Conservation (phyloP, 1,140 invertebrate genomes). For the Limonius californicus region DNA sequence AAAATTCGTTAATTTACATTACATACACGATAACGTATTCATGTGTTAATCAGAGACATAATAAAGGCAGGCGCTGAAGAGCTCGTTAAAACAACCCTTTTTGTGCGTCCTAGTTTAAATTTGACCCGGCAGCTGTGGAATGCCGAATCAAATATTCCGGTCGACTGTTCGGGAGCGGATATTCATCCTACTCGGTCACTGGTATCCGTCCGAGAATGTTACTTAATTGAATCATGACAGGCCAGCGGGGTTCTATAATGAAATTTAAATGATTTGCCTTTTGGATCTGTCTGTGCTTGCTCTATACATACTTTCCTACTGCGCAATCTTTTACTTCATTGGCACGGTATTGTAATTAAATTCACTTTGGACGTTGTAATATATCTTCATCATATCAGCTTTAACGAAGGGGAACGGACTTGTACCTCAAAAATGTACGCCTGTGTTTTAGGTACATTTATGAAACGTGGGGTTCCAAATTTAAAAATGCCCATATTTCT, state of each 20-base stretch:
- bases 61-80: constrained; percentile 15
- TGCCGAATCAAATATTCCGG: constrained; percentile 14
- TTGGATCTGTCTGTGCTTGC: neutral
- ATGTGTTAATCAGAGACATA: constrained; percentile 18
- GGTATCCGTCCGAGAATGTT: constrained; percentile 16
- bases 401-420: neutral
- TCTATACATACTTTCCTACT: neutral
- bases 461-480: too few species aligned
- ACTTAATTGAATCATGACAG: constrained; percentile 18
- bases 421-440: too few species aligned
- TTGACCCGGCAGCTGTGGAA: constrained; percentile 17
- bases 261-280: constrained; percentile 12
- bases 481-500: too few species aligned
- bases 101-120: neutral
- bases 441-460: too few species aligned
- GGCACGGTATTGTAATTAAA: too few species aligned
- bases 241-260: constrained; percentile 10
- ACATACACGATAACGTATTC: constrained; percentile 11
- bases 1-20: constrained; percentile 16
- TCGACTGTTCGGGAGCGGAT: neutral
- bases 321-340: too few species aligned
- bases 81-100: constrained; percentile 19
- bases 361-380: neutral
- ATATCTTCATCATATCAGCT: neutral
- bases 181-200: constrained; percentile 17